Evolutionary conservation across 2,888 invertebrate genomes (phyloP).

Genomic region (Ferdinandea cuprea): DNA sequence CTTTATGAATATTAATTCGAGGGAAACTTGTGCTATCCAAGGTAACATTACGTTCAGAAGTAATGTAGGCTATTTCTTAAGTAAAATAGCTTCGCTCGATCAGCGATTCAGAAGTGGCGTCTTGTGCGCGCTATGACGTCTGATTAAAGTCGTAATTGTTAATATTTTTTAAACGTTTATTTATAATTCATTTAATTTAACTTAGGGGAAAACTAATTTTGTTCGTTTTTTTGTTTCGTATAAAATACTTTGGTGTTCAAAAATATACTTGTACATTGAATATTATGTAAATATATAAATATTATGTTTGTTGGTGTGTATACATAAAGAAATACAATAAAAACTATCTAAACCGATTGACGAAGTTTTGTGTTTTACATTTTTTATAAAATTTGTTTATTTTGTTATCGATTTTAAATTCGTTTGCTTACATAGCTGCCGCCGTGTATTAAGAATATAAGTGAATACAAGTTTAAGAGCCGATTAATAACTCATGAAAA

Average conservation of each 20-base stretch:
- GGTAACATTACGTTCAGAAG: too few relatives aligned
- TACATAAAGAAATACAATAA: constrained; percentile 18
- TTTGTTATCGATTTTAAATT: constrained; percentile 46
- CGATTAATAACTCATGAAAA: too few relatives aligned
- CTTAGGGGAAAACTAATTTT: constrained; percentile 1
- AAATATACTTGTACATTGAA: constrained; percentile 34
- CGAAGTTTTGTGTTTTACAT: background rate
- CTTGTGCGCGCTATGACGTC: too few relatives aligned
- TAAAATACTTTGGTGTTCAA: constrained; percentile 60
- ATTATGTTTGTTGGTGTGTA: constrained; percentile 13
- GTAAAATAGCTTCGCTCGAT: too few relatives aligned
- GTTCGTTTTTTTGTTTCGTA: constrained; percentile 38
- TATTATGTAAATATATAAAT: constrained; percentile 1
- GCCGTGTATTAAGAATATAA: background rate
- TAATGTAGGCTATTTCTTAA: too few relatives aligned
- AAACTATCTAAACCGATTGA: constrained; percentile 20
- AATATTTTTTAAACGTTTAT: constrained; percentile 16
- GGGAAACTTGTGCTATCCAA: too few relatives aligned
- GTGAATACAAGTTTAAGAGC: too few relatives aligned
- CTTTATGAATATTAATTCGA: too few relatives aligned
- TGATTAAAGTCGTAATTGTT: too few relatives aligned
- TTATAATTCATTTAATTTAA: constrained; percentile 14
- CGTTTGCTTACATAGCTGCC: constrained; percentile 47
- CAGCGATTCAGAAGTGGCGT: too few relatives aligned
- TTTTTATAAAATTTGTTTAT: constrained; percentile 44